Conservation (phyloP, 2,888 invertebrate genomes). For the Cantharis rustica region DNA sequence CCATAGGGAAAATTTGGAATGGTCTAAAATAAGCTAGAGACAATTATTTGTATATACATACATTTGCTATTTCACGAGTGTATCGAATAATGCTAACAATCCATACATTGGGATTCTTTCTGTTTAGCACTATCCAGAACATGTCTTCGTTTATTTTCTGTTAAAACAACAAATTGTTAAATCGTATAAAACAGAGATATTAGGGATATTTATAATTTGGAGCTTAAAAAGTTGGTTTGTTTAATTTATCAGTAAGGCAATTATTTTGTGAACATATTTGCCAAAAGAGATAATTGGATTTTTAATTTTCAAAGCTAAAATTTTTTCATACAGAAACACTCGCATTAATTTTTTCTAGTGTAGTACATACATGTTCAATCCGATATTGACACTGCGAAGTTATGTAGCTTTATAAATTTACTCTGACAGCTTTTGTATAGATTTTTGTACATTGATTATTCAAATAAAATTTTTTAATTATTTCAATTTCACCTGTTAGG, state of each 20-base stretch:
- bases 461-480: background rate
- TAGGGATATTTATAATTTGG: background rate
- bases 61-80: background rate
- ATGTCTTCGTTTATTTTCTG: background rate
- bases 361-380: background rate
- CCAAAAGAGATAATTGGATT: background rate
- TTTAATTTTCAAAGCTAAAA: background rate
- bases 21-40: background rate
- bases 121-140: background rate
- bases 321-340: background rate
- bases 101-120: background rate
- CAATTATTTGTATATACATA: background rate
- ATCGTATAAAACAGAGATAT: background rate
- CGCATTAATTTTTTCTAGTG: background rate
- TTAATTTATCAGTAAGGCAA: background rate
- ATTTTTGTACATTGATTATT: background rate
- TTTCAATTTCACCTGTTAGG: background rate
- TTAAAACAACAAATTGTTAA: background rate
- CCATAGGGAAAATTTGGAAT: too few species aligned
- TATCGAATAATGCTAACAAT: background rate
- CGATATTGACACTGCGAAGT: background rate
- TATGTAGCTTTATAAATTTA: background rate
- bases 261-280: background rate
- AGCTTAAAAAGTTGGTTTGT: background rate
- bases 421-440: background rate